These are phyloP conservation scores for Nanorana parkeri DNA, from an alignment of 2,113 vertebrate species.

Conservation along the genomic window DNA sequence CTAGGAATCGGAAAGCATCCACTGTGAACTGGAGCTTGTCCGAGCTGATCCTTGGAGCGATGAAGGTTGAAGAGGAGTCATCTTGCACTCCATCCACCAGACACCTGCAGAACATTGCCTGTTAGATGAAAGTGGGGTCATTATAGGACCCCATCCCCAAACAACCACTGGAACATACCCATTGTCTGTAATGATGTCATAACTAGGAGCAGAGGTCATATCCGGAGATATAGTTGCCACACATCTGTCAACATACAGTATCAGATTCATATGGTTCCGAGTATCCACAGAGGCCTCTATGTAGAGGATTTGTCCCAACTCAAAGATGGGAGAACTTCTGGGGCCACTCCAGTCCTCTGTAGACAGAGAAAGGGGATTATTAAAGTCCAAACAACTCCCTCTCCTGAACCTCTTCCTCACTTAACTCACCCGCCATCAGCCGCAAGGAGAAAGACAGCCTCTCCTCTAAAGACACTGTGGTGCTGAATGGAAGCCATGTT, in stretches of 20 bases:
- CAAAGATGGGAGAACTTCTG: neutral
- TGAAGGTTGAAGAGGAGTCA: slow-evolving; percentile 62
- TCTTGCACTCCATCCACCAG: slow-evolving; percentile 61
- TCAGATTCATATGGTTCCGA: slow-evolving; percentile 3
- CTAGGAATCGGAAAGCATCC: slow-evolving; percentile 59
- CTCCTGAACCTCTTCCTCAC: neutral
- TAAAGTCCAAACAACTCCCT: neutral
- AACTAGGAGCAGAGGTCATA: slow-evolving; percentile 57
- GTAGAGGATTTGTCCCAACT: slow-evolving; percentile 40
- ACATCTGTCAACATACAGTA: slow-evolving; percentile 11
- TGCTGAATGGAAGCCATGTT: slow-evolving; percentile 76
- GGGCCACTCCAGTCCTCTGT: slow-evolving; percentile 14
- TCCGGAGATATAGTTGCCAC: slow-evolving; percentile 20
- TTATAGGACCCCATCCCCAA: neutral
- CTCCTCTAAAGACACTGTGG: slow-evolving; percentile 35
- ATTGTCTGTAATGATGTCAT: slow-evolving; percentile 66
- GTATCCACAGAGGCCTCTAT: slow-evolving; percentile 59
- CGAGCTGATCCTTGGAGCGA: slow-evolving; percentile 57
- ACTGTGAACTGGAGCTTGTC: slow-evolving; percentile 60
- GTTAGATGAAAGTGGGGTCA: neutral
- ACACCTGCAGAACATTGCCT: slow-evolving; percentile 51
- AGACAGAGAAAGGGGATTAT: neutral
- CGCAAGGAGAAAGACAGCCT: slow-evolving; percentile 20
- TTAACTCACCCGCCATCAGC: slow-evolving; percentile 11
- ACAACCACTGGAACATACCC: slow-evolving; percentile 55